Percentiles rank a stretch among this genome's conserved stretches.
Evolutionary conservation across 2,113 vertebrate genomes (phyloP).

Genomic region (Panthera uncia): DNA sequence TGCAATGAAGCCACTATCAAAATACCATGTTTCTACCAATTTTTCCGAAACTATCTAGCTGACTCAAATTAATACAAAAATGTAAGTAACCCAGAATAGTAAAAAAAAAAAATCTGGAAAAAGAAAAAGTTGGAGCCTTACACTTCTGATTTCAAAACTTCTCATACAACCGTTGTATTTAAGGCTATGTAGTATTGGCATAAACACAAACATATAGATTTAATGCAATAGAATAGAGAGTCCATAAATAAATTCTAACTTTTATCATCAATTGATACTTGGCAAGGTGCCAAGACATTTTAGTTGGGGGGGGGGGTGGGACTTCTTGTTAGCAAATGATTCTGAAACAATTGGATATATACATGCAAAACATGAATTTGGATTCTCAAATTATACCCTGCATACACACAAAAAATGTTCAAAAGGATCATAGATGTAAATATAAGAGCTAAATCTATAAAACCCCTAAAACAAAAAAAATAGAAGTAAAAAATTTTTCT

Average conservation of each 20-base stretch:
- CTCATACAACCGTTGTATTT: neutral
- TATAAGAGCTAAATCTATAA: neutral
- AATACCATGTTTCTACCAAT: neutral
- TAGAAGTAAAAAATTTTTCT: neutral
- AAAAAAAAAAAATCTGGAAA: neutral
- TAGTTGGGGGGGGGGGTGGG: neutral
- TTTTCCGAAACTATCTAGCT: neutral
- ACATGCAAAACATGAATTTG: neutral
- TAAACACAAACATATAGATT: neutral
- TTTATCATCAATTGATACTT: neutral
- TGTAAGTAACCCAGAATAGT: neutral
- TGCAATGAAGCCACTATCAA: neutral
- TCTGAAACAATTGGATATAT: neutral
- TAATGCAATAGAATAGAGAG: neutral
- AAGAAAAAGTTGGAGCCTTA: neutral
- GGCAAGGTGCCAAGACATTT: neutral
- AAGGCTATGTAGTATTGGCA: neutral
- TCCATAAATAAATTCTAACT: neutral
- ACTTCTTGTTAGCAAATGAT: neutral
- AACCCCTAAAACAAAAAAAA: neutral
- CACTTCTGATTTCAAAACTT: neutral
- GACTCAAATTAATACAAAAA: neutral
- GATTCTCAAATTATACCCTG: neutral
- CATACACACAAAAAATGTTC: neutral
- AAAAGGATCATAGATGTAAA: neutral